Base-by-base conservation (phyloP, 2,113 vertebrate species). In the Odobenus rosmarus region DNA sequence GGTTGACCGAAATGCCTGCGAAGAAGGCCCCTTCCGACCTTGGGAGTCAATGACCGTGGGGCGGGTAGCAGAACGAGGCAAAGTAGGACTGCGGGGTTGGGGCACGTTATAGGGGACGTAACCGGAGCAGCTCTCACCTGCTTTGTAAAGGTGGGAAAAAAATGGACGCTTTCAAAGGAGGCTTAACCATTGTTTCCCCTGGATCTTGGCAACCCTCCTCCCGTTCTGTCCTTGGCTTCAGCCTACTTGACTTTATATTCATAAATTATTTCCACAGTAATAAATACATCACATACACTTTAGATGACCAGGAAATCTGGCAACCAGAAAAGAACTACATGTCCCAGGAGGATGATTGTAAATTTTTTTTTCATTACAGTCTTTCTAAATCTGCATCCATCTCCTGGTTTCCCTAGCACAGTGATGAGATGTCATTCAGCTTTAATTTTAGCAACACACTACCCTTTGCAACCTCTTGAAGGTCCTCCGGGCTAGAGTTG, bases 221-320 rank as follows among this genome's bases (percentile, higher is more conserved):
- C 39, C 57, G 39, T 39, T 84, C 74, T 92, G 76, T 79, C 90
- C 71, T 96, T 97, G 94, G 85, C 88, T 96, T 89, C 36, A 90
- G 87, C 39, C 33, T 3, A 28, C 62, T 77, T 89, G 89, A 83
- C 69, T 88, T 97, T 87, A 69, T 59, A 82, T 86, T 95, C 69
- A 81, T 84, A 93, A 97, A 92, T 96, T 92, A 93, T 96, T 95
- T 96, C 87, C 74, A 90, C 90, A 81, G 84, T 87, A 97, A 94
- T 97, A 98, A 96, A 96, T 96, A 96, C 64, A 97, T 94, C 95
- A 85, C 84, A 71, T 88, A 93, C 39, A 72, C 94, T 95, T 94
- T 76, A 96, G 84, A 90, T 79, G 95, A 96, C 87, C 87, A 94
- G 93, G 71, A 96, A 97, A 85, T 96, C 76, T 98, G 97, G 96